Percentiles rank a stretch among this genome's conserved stretches.
Conservation (phyloP, 37 sponge, comb jelly and placozoan species). For the Mnemiopsis leidyi region DNA sequence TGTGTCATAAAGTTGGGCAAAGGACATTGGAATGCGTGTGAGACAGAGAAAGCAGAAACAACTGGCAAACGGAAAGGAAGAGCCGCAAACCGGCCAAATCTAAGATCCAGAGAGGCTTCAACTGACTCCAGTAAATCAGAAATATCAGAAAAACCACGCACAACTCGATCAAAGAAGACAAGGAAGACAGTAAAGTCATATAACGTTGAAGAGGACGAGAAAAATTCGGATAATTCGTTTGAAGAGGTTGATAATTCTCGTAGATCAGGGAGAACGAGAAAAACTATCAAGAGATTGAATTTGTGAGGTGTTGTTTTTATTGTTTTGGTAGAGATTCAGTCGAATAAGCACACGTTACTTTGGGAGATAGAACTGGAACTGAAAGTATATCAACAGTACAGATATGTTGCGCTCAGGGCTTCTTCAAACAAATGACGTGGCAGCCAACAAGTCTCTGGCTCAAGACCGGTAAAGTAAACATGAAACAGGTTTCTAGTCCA, state of each 20-base stretch:
- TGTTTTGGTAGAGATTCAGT: too few relatives aligned
- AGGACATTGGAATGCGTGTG: background rate
- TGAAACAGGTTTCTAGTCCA: too few relatives aligned
- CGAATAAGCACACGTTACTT: too few relatives aligned
- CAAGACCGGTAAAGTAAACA: too few relatives aligned
- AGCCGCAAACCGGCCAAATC: background rate
- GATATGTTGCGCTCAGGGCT: too few relatives aligned
- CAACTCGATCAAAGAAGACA: slow-evolving; percentile 19
- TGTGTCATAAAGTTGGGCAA: slow-evolving; percentile 18
- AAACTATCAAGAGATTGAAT: slow-evolving; percentile 56
- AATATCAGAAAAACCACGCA: background rate
- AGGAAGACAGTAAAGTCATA: slow-evolving; percentile 13
- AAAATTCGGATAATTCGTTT: slow-evolving; percentile 46
- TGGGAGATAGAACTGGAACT: too few relatives aligned
- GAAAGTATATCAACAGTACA: too few relatives aligned
- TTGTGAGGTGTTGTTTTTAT: slow-evolving; percentile 14
- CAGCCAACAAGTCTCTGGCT: too few relatives aligned
- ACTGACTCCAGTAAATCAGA: slow-evolving; percentile 56
- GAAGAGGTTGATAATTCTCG: slow-evolving; percentile 18
- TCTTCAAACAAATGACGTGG: too few relatives aligned
- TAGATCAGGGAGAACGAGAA: slow-evolving; percentile 20
- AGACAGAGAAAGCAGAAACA: background rate
- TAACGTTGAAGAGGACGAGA: slow-evolving; percentile 18
- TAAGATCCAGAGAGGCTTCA: slow-evolving; percentile 47
- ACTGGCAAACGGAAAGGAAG: slow-evolving; percentile 12